phyloP scores from a whole-genome alignment of 35 echinoderm and acorn worm genomes.

The Lytechinus pictus region DNA sequence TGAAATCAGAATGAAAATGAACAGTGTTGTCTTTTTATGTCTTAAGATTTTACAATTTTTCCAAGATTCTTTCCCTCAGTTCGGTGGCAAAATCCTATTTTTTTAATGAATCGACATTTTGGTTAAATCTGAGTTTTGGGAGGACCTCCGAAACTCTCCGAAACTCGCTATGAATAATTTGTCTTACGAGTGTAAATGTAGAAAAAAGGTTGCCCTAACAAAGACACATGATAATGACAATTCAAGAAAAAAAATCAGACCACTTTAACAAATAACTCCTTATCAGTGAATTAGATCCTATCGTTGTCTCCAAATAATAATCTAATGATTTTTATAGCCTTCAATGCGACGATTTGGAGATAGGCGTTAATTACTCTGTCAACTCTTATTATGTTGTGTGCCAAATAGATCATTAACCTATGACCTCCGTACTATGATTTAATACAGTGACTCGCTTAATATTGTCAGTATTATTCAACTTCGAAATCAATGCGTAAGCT shows the following conservation, averaged over 20 bases:
- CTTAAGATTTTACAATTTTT: too few relatives aligned
- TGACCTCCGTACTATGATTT: neutral
- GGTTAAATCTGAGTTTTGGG: too few relatives aligned
- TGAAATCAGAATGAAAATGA: too few relatives aligned
- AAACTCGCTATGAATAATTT: too few relatives aligned
- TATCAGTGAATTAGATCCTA: neutral
- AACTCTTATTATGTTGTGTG: neutral
- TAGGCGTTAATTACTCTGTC: slow-evolving; percentile 6
- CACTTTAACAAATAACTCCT: neutral
- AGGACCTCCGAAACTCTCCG: too few relatives aligned
- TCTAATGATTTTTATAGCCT: slow-evolving; percentile 13
- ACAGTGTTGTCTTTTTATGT: too few relatives aligned
- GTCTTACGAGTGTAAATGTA: too few relatives aligned
- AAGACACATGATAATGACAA: neutral
- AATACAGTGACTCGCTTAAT: neutral
- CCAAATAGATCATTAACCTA: neutral
- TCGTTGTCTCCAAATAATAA: neutral
- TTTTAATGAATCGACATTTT: too few relatives aligned
- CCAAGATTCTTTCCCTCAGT: too few relatives aligned
- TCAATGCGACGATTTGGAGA: neutral
- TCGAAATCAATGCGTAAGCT: too few relatives aligned
- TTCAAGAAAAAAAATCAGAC: neutral
- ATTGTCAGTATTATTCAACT: neutral
- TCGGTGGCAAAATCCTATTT: too few relatives aligned
- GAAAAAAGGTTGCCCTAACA: neutral